phyloP scores from a whole-genome alignment of 2,888 invertebrate genomes.

The Synergus laeviventris region DNA sequence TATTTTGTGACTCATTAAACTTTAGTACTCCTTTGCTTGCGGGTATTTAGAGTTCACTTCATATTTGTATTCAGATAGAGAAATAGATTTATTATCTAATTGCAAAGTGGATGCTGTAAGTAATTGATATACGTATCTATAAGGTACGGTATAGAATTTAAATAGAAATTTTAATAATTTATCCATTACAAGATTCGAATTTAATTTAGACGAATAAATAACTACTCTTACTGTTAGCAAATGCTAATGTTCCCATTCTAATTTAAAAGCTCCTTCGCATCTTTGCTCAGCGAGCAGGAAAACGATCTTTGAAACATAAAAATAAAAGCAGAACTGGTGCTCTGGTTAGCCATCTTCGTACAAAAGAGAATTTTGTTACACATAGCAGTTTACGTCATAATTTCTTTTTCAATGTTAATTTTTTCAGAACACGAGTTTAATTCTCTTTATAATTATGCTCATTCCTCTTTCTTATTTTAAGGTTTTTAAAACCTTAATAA shows the following conservation, averaged over 20 bases:
- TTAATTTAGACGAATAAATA: background rate
- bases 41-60: too few species aligned
- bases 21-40: background rate
- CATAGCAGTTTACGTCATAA: background rate
- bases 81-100: too few species aligned
- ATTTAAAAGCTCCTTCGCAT: background rate
- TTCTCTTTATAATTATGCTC: background rate
- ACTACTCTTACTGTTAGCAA: background rate
- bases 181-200: too few species aligned
- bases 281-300: background rate
- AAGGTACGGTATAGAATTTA: too few species aligned
- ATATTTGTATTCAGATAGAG: too few species aligned
- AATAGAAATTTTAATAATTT: too few species aligned
- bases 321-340: conserved; percentile 3
- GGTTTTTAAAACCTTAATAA: background rate
- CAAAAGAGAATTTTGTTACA: background rate
- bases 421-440: background rate
- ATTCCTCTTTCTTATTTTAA: background rate
- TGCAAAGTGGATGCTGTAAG: too few species aligned
- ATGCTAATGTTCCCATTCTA: background rate
- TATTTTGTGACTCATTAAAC: background rate
- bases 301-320: background rate
- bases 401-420: background rate
- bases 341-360: background rate
- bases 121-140: too few species aligned